Percentiles rank a stretch among this genome's conserved stretches.
Conservation (phyloP, 2,797 vertebrate species). For the Macroramphosus scolopax region DNA sequence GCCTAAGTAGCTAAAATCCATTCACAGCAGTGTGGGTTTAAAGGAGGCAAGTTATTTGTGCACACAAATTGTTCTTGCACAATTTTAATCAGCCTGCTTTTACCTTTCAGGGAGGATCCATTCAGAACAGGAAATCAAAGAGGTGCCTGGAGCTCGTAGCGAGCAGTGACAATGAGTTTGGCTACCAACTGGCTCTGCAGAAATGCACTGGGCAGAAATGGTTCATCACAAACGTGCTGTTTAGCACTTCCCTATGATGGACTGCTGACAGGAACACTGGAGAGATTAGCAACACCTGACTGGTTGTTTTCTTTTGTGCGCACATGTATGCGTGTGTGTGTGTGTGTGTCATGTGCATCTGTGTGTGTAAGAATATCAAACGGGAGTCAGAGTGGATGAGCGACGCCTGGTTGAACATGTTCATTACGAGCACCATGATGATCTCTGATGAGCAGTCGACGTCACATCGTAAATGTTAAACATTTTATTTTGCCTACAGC, state of each 20-base stretch:
- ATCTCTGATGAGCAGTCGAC: conserved; percentile 60
- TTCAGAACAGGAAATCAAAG: conserved; percentile 98
- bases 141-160: conserved; percentile 93
- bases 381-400: conserved; percentile 20
- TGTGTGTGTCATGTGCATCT: conserved; percentile 9
- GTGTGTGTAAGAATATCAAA: conserved; percentile 16
- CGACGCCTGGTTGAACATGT: conserved; percentile 25
- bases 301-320: conserved; percentile 17
- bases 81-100: conserved; percentile 55
- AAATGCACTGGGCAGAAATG: conserved; percentile 95
- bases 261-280: conserved; percentile 26
- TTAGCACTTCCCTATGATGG: conserved; percentile 80
- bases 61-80: conserved; percentile 37
- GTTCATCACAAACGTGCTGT: conserved; percentile 92
- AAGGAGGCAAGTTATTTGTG: conserved; percentile 27
- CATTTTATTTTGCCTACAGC: conserved; percentile 73
- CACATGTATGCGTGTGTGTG: conserved; percentile 9
- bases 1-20: conserved; percentile 31
- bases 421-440: conserved; percentile 55
- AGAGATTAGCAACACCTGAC: conserved; percentile 35
- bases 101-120: conserved; percentile 87
- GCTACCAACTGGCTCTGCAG: conserved; percentile 92
- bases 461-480: conserved; percentile 77
- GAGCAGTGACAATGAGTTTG: conserved; percentile 89
- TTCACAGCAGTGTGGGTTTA: conserved; percentile 42